Conservation (phyloP, 2,797 vertebrate species). For the Sebastes minor region DNA sequence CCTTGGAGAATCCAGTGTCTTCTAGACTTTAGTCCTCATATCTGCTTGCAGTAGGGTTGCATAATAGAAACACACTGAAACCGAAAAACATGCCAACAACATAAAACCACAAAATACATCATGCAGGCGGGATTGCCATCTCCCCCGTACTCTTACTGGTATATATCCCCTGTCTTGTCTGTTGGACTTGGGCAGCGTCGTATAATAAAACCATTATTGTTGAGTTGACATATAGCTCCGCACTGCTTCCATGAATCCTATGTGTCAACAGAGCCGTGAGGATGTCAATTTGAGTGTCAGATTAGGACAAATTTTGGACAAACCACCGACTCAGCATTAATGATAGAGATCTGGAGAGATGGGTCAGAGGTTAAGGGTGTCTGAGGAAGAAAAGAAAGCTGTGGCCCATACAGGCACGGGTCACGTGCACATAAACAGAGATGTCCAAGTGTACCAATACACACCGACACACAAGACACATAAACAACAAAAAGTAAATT, state of each 20-base stretch:
- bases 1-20: not conserved
- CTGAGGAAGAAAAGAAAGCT: constrained; percentile 1
- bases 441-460: not conserved
- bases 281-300: constrained; percentile 60
- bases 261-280: constrained; percentile 37
- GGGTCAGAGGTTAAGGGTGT: constrained; percentile 43
- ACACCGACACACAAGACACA: not conserved
- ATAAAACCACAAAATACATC: constrained; percentile 62
- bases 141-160: constrained; percentile 25
- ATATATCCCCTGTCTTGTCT: constrained; percentile 60
- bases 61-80: constrained; percentile 46
- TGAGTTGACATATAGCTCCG: constrained; percentile 62
- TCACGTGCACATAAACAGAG: not conserved
- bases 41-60: constrained; percentile 28
- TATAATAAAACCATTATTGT: constrained; percentile 78
- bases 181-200: constrained; percentile 51
- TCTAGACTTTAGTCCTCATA: constrained; percentile 8
- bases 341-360: constrained; percentile 16
- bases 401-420: not conserved
- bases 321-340: constrained; percentile 55
- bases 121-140: constrained; percentile 47
- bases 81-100: constrained; percentile 58
- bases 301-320: constrained; percentile 57
- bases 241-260: constrained; percentile 52
- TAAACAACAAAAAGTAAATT: too few relatives aligned